Base-by-base conservation (phyloP, 2,113 vertebrate species). In the Cyprinodon tularosa region DNA sequence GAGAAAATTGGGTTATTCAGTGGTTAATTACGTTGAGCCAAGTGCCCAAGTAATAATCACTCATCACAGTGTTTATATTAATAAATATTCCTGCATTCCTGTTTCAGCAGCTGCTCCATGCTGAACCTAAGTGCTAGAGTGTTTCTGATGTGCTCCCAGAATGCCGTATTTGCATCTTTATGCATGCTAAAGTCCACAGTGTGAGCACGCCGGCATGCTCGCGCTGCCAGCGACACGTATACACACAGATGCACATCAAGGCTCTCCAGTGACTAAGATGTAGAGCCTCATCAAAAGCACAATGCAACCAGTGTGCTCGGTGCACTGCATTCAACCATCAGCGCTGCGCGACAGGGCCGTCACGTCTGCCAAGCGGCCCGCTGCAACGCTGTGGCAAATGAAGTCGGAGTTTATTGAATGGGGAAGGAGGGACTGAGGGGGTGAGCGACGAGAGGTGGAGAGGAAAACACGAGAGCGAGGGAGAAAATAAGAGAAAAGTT, bases 241-340 rank as follows among this genome's bases (percentile, higher is more conserved):
- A 63, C 77, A 82, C 76, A 64, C 70, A 62, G 53, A 47, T 15
- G 47, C 75, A 77, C 83, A 74, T 59, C 62, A 73, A 37, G 74
- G 69, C 84, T 71, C 82, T 85, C 39, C 36, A 84, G 80, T 74
- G 86, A 90, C 88, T 80, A 81, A 88, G 90, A 87, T 67, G 81
- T 74, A 76, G 80, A 75, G 84, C 88, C 82, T 84, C 82, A 74
- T 90, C 87, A 89, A 77, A 85, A 67, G 84, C 90, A 92, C 90
- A 91, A 91, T 88, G 84, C 85, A 68, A 77, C 85, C 83, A 83
- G 86, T 90, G 90, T 92, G 74, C 86, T 89, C 12, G n/a, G 40
- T 20, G 67, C 69, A 47, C 72, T 3, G 77, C 84, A 80, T 90
- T 87, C 88, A 87, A 69, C 71, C 88, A 15, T 74, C 74, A 42